Evolutionary conservation across 2,113 vertebrate species (phyloP).

Genomic region (Leucosticte australis): DNA sequence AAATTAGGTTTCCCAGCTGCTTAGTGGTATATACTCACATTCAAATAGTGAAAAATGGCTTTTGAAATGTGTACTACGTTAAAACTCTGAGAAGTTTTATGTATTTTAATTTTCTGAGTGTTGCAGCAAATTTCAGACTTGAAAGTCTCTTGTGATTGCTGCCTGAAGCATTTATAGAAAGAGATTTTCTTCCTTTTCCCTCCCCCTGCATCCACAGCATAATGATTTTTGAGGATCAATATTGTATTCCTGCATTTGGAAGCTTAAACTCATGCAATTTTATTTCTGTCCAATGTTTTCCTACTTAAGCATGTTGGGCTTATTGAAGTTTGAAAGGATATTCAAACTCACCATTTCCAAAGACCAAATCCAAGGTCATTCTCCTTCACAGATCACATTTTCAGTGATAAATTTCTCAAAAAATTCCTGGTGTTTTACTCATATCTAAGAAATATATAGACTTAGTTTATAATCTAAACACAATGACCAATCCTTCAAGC

Average conservation of each 20-base stretch:
- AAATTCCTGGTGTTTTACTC: not conserved
- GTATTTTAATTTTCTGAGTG: slow-evolving; percentile 34
- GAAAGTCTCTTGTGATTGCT: not conserved
- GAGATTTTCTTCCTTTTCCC: not conserved
- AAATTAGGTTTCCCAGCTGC: slow-evolving; percentile 32
- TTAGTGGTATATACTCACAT: not conserved
- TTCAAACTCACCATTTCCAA: not conserved
- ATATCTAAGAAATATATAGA: not conserved
- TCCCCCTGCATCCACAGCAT: not conserved
- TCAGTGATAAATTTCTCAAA: not conserved
- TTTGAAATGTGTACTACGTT: not conserved
- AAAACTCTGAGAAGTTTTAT: slow-evolving; percentile 12
- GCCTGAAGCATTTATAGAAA: not conserved
- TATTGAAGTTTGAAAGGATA: not conserved
- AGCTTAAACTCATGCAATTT: not conserved
- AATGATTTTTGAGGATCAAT: slow-evolving; percentile 38
- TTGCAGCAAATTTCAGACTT: not conserved
- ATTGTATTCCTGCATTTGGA: not conserved
- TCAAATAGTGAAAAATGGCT: slow-evolving; percentile 4
- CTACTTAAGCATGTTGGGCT: not conserved
- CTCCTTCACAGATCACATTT: not conserved
- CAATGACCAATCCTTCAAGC: not conserved
- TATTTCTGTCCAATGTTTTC: not conserved
- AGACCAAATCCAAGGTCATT: not conserved
- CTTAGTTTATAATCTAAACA: not conserved